Conservation (phyloP, 2,888 invertebrate genomes). For the Agrotis segetum region DNA sequence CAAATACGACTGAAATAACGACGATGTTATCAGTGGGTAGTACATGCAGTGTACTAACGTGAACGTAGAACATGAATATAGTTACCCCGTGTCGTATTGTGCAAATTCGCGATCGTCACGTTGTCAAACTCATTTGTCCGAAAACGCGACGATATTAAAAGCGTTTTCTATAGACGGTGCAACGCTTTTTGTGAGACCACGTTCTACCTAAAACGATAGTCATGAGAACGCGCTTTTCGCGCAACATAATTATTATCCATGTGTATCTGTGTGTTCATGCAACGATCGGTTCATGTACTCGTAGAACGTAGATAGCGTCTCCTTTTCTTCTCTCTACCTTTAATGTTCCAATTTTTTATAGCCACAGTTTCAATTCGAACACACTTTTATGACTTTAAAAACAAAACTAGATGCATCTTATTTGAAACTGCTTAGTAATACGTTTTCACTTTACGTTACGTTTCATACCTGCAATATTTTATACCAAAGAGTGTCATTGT, state of each 20-base stretch:
- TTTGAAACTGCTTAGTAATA: constrained; percentile 50
- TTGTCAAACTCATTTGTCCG: neutral
- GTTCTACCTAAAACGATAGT: neutral
- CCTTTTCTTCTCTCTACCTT: no score
- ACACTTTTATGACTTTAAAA: constrained; percentile 29
- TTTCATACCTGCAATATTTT: constrained; percentile 54
- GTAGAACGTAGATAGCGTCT: no score
- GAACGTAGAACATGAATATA: neutral
- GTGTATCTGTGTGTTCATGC: no score
- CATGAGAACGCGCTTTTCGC: no score
- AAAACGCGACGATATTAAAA: neutral
- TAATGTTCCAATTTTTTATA: constrained; percentile 25
- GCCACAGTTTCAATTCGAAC: constrained; percentile 9
- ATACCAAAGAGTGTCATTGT: constrained; percentile 35
- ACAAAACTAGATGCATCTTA: constrained; percentile 29
- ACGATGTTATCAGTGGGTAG: neutral
- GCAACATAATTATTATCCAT: no score
- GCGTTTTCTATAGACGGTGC: neutral
- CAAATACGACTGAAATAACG: neutral
- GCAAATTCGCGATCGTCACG: neutral
- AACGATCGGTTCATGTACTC: neutral
- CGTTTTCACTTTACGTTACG: constrained; percentile 37
- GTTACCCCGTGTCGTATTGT: neutral
- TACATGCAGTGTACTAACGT: no score
- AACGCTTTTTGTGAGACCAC: neutral